Percentiles rank a stretch among this genome's conserved stretches.
Evolutionary conservation across 2,113 vertebrate species (phyloP).

Genomic region (Pygathrix nemaeus): DNA sequence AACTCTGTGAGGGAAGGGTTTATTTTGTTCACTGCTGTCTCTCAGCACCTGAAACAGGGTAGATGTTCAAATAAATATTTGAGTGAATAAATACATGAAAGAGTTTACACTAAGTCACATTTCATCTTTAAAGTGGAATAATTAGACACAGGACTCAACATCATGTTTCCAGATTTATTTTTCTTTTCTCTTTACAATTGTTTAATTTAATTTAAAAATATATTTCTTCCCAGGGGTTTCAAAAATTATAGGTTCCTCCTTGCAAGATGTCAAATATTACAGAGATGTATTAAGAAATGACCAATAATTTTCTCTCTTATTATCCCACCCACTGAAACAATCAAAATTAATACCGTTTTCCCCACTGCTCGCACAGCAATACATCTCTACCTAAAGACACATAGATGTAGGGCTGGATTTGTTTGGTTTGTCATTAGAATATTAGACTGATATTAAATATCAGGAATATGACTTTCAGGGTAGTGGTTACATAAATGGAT

Average conservation of each 20-base stretch:
- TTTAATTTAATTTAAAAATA: not conserved
- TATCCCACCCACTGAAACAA: not conserved
- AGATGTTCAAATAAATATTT: not conserved
- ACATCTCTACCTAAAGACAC: not conserved
- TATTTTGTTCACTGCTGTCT: not conserved
- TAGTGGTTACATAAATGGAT: not conserved
- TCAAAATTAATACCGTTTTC: not conserved
- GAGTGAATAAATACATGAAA: not conserved
- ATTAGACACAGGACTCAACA: not conserved
- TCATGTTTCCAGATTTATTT: not conserved
- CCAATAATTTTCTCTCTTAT: not conserved
- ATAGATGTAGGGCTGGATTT: not conserved
- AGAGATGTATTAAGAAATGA: not conserved
- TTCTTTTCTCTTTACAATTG: not conserved
- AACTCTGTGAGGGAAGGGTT: not conserved
- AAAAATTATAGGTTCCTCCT: not conserved
- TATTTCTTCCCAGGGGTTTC: not conserved
- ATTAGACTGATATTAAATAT: not conserved
- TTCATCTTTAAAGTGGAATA: not conserved
- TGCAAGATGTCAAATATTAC: not conserved
- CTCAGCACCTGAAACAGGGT: not conserved
- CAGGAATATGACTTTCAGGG: not conserved
- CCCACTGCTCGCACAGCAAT: rapidly evolving
- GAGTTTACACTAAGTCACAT: not conserved
- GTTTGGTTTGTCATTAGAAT: not conserved